A percentile compares a stretch with the other conserved stretches of the same genome.
Conservation (phyloP, 2,113 vertebrate genomes). For the Prunella fulvescens region DNA sequence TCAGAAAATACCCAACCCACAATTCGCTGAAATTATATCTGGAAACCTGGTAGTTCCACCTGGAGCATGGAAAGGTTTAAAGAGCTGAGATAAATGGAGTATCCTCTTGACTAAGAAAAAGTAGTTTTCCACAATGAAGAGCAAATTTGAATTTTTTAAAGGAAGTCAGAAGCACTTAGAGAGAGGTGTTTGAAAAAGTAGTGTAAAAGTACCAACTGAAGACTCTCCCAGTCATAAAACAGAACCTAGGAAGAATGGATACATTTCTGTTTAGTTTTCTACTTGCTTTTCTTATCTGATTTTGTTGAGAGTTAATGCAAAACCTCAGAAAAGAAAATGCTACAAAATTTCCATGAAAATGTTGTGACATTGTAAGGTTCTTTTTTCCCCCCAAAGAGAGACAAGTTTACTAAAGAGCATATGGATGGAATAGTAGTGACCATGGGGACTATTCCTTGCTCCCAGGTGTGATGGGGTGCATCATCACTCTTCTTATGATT, state of each 20-base stretch:
- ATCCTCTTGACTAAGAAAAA: neutral
- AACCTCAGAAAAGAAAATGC: neutral
- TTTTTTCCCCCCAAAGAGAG: rapidly evolving
- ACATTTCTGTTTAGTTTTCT: neutral
- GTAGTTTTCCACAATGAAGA: neutral
- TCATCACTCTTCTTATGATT: neutral
- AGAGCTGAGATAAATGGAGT: neutral
- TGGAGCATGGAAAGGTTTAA: neutral
- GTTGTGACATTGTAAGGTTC: neutral
- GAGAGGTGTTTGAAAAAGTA: neutral
- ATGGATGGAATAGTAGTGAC: neutral
- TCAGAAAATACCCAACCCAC: neutral
- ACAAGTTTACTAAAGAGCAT: neutral
- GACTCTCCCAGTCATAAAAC: neutral
- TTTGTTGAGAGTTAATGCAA: neutral
- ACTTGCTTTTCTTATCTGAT: neutral
- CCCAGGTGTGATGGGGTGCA: neutral
- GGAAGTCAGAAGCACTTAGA: neutral
- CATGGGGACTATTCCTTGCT: neutral
- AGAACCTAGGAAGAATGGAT: neutral
- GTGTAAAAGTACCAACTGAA: neutral
- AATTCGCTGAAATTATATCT: neutral
- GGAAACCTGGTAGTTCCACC: neutral
- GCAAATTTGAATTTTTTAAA: neutral
- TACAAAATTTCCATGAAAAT: neutral